Evolutionary conservation across 2,888 invertebrate genomes (phyloP).

Genomic region (Phania funesta): DNA sequence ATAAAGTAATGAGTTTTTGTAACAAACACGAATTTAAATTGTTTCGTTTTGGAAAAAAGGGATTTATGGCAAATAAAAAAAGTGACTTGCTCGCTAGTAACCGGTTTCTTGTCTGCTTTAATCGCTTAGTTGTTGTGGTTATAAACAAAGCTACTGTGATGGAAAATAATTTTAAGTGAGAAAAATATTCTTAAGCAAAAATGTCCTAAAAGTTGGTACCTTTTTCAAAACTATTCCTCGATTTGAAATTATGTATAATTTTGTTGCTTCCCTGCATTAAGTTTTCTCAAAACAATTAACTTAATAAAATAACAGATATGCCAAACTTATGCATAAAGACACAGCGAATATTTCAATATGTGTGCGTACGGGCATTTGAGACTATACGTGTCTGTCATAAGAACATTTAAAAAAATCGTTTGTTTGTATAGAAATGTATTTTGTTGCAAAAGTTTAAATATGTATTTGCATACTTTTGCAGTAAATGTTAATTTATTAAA

Average conservation of each 20-base stretch:
- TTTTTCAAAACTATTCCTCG: neutral
- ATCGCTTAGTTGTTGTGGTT: too few relatives aligned
- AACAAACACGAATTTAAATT: too few relatives aligned
- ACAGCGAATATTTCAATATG: neutral
- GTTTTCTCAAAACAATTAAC: slow-evolving; percentile 28
- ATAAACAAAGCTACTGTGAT: too few relatives aligned
- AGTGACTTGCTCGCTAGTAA: too few relatives aligned
- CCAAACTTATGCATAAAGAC: slow-evolving; percentile 46
- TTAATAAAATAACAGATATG: slow-evolving; percentile 58
- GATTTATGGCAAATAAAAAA: too few relatives aligned
- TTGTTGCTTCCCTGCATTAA: neutral
- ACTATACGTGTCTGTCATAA: slow-evolving; percentile 20
- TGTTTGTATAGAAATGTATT: neutral
- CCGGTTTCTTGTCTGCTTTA: too few relatives aligned
- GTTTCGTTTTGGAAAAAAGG: too few relatives aligned
- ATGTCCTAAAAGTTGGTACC: too few relatives aligned
- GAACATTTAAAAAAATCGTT: neutral
- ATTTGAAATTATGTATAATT: neutral
- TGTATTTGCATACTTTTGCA: slow-evolving; percentile 26
- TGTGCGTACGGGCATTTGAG: neutral
- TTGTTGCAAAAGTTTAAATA: slow-evolving; percentile 10
- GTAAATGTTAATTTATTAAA: slow-evolving; percentile 60
- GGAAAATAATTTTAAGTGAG: too few relatives aligned
- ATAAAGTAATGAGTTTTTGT: too few relatives aligned
- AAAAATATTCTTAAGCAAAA: too few relatives aligned